A percentile compares a stretch with the other conserved stretches of the same genome.
These are phyloP conservation scores for Ennomos erosarius DNA, from an alignment of 2,888 invertebrate genomes.

Conservation along the genomic window DNA sequence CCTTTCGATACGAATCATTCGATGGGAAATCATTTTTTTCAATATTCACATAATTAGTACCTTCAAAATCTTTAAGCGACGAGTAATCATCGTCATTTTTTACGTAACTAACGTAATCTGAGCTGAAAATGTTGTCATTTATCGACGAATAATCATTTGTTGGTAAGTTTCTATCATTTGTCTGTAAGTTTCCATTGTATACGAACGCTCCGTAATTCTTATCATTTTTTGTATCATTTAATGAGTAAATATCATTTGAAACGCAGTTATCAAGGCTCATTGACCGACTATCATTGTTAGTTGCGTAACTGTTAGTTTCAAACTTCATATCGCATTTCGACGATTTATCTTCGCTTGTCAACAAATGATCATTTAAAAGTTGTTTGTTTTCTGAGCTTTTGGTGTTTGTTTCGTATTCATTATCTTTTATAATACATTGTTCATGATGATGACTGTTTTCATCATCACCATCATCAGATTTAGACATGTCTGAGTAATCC, in stretches of 20 bases:
- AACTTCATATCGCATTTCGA: background rate
- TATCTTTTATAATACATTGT: background rate
- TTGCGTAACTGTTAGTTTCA: background rate
- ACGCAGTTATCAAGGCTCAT: conserved; percentile 11
- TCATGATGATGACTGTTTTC: conserved; percentile 1
- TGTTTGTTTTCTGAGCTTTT: background rate
- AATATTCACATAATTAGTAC: background rate
- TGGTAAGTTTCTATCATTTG: background rate
- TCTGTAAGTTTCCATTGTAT: too few relatives aligned
- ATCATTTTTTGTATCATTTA: conserved; percentile 3
- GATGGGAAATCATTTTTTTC: conserved; percentile 2
- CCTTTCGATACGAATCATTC: conserved; percentile 12
- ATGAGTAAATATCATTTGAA: background rate
- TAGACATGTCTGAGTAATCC: conserved; percentile 4
- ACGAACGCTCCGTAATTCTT: too few relatives aligned
- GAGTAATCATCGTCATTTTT: background rate
- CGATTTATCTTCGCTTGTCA: background rate
- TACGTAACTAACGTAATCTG: background rate
- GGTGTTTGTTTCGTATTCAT: background rate
- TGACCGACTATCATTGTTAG: background rate
- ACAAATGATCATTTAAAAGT: conserved; percentile 6
- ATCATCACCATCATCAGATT: background rate
- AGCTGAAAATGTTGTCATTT: conserved; percentile 4
- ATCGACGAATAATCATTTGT: background rate
- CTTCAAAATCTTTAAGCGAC: background rate